Evolutionary conservation across 2,888 invertebrate genomes (phyloP).

Genomic region (Cecidostiba fungosa): DNA sequence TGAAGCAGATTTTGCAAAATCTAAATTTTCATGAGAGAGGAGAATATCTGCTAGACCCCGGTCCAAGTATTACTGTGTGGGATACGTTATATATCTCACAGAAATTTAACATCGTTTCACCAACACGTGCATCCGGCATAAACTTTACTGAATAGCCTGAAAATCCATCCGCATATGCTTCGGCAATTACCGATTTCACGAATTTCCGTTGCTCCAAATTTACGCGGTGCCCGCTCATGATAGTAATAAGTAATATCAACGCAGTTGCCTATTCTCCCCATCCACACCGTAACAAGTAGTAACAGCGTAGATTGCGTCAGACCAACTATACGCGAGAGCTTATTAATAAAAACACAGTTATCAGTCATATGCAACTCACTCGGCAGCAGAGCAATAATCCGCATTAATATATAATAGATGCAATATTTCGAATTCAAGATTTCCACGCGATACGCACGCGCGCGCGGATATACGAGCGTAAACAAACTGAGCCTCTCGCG

Average conservation of each 20-base stretch:
- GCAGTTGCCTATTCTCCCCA: not conserved
- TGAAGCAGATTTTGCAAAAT: not conserved
- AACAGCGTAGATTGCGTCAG: not conserved
- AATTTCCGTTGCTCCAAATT: not conserved
- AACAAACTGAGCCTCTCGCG: not conserved
- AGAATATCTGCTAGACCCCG: not conserved
- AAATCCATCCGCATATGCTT: not conserved
- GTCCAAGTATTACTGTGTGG: not conserved
- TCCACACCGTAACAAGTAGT: not conserved
- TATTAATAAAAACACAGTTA: not conserved
- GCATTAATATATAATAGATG: not conserved
- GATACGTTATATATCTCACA: not conserved
- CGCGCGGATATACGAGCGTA: not conserved
- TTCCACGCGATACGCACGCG: not conserved
- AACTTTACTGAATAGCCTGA: conserved; percentile 2
- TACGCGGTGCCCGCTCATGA: too few relatives aligned
- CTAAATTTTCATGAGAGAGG: not conserved
- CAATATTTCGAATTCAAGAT: not conserved
- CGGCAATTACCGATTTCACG: not conserved
- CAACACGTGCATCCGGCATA: not conserved
- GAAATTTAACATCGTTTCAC: not conserved
- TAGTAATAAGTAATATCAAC: not conserved
- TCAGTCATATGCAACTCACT: too few relatives aligned
- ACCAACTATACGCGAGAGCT: not conserved
- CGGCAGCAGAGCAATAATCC: too few relatives aligned